Conservation (phyloP, 2,797 vertebrate genomes). For the Pempheris klunzingeri region DNA sequence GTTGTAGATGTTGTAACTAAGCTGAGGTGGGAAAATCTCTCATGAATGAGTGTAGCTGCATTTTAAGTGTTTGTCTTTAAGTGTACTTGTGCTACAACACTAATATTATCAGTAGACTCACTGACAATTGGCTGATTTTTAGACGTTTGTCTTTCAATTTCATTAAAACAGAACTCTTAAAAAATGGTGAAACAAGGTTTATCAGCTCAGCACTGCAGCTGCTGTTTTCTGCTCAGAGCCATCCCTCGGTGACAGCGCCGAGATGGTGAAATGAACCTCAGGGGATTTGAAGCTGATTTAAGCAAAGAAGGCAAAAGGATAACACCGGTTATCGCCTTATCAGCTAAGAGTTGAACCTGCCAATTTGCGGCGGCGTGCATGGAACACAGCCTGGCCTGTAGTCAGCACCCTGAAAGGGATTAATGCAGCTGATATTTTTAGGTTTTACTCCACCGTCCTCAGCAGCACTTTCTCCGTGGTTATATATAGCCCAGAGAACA, state of each 20-base stretch:
- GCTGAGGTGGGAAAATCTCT: not conserved
- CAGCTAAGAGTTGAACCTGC: conserved; percentile 76
- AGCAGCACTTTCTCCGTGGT: conserved; percentile 40
- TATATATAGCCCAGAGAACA: conserved; percentile 51
- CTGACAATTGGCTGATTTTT: not conserved
- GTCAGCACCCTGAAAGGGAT: conserved; percentile 65
- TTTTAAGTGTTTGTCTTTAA: not conserved
- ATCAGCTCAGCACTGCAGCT: not conserved
- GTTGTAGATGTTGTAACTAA: not conserved
- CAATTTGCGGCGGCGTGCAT: conserved; percentile 59
- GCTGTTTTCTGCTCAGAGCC: conserved; percentile 4
- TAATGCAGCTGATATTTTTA: conserved; percentile 68
- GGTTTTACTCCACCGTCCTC: conserved; percentile 67
- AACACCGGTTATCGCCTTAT: conserved; percentile 82
- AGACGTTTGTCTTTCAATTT: not conserved
- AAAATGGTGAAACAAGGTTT: not conserved
- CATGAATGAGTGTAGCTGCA: not conserved
- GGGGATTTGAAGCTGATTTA: conserved; percentile 78
- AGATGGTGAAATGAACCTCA: conserved; percentile 36
- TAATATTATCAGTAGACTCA: not conserved
- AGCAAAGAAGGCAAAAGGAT: conserved; percentile 67
- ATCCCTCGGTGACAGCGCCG: conserved; percentile 2
- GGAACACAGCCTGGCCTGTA: conserved; percentile 45
- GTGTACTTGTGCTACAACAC: not conserved
- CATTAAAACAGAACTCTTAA: not conserved